Evolutionary conservation across 2,113 vertebrate species (phyloP).

Genomic region (Actenoides lindsayi): DNA sequence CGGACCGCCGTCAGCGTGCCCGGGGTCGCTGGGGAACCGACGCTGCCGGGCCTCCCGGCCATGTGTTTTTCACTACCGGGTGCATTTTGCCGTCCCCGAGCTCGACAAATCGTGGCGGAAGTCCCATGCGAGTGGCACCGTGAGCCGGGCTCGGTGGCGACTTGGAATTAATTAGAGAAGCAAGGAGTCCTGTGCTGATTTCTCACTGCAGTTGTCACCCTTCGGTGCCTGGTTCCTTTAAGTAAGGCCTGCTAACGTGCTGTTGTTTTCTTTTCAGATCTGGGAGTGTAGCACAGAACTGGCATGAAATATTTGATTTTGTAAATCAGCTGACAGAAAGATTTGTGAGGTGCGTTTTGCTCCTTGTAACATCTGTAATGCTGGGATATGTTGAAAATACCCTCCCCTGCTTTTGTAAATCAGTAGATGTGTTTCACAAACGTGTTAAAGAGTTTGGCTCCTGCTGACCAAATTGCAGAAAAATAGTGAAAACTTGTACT

Average conservation of each 20-base stretch:
- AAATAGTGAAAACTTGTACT: background rate
- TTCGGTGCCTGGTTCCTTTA: background rate
- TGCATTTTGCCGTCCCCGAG: fast-evolving
- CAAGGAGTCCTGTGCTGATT: fast-evolving
- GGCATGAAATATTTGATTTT: conserved; percentile 90
- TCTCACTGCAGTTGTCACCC: fast-evolving
- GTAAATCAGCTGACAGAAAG: conserved; percentile 89
- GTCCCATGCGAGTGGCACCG: fast-evolving
- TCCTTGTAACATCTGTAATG: background rate
- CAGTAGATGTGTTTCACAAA: background rate
- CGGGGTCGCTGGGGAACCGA: background rate
- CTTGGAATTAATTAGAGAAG: background rate
- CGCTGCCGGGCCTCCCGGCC: background rate
- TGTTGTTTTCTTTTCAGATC: conserved; percentile 79
- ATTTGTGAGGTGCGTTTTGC: conserved; percentile 87
- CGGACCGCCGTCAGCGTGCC: background rate
- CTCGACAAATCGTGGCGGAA: too few relatives aligned
- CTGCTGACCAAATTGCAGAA: too few relatives aligned
- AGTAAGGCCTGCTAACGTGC: background rate
- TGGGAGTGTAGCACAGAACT: conserved; percentile 86
- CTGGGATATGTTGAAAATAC: background rate
- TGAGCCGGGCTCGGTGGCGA: too few relatives aligned
- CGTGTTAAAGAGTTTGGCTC: background rate
- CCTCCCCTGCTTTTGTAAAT: fast-evolving
- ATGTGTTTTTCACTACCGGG: fast-evolving